These are phyloP conservation scores for Austrofundulus limnaeus DNA, from an alignment of 2,113 vertebrate genomes.

Conservation along the genomic window DNA sequence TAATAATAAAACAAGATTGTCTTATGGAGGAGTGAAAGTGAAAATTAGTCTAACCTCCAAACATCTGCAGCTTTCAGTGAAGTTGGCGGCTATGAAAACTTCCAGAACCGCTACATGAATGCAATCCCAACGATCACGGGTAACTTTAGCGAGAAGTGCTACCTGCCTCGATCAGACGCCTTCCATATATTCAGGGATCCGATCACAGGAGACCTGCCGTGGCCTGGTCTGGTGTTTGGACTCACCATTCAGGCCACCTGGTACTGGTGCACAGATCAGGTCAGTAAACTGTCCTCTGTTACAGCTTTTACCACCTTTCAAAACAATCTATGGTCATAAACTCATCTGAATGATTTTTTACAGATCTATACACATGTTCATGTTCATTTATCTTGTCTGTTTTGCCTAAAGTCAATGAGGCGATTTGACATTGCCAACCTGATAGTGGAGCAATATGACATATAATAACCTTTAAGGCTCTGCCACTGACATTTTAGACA, in stretches of 20 bases:
- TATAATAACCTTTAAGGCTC: not conserved
- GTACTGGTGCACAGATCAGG: constrained; percentile 99
- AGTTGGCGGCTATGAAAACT: constrained; percentile 86
- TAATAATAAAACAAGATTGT: not conserved
- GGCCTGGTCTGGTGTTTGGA: constrained; percentile 92
- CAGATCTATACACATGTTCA: constrained; percentile 4
- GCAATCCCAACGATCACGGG: constrained; percentile 72
- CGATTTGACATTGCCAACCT: not conserved
- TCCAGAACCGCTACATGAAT: constrained; percentile 84
- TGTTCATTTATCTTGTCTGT: constrained; percentile 16
- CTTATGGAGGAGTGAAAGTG: not conserved
- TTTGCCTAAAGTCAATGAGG: constrained; percentile 9
- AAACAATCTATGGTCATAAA: constrained; percentile 14
- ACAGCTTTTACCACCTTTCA: not conserved
- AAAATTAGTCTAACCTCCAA: not conserved
- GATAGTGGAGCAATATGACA: constrained; percentile 15
- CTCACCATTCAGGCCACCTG: constrained; percentile 85
- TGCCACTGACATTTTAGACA: too few relatives aligned
- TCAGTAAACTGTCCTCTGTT: constrained; percentile 54
- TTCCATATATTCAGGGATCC: constrained; percentile 92
- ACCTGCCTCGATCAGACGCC: constrained; percentile 82
- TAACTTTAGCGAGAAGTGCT: constrained; percentile 72
- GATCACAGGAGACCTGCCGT: constrained; percentile 85
- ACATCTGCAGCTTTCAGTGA: constrained; percentile 81
- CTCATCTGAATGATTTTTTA: constrained; percentile 18